These are phyloP conservation scores for Slavum lentiscoides DNA, from an alignment of 2,888 invertebrate species.

Conservation along the genomic window DNA sequence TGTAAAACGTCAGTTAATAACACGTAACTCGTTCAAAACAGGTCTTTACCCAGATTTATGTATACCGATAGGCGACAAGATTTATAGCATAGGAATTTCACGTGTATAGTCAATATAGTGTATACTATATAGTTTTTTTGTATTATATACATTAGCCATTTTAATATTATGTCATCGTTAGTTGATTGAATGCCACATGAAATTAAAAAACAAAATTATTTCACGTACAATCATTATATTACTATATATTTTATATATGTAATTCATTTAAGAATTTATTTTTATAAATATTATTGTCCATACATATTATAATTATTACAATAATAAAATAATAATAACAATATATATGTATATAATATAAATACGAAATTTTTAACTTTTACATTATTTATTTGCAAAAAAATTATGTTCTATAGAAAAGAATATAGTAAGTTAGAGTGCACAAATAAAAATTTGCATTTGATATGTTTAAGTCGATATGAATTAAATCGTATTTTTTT, in stretches of 20 bases:
- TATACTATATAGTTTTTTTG: neutral
- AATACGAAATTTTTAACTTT: neutral
- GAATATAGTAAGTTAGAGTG: too few species aligned
- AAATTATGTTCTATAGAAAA: neutral
- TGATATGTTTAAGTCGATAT: neutral
- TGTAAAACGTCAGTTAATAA: slow-evolving; percentile 28
- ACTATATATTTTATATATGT: too few species aligned
- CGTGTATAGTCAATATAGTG: neutral
- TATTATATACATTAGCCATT: too few species aligned
- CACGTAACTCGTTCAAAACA: slow-evolving; percentile 9
- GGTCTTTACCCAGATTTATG: slow-evolving; percentile 12
- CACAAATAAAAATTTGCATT: neutral
- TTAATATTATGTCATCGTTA: too few species aligned
- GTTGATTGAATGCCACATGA: too few species aligned
- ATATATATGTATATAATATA: too few species aligned
- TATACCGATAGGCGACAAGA: neutral
- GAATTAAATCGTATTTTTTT: neutral
- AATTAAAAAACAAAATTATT: too few species aligned
- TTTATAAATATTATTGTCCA: too few species aligned
- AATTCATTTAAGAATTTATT: too few species aligned
- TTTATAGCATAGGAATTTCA: neutral
- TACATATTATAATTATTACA: too few species aligned
- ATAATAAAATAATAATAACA: too few species aligned
- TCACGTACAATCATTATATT: too few species aligned
- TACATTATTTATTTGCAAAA: neutral